Conservation (phyloP, 2,888 invertebrate genomes). For the Tenthredo distinguenda region DNA sequence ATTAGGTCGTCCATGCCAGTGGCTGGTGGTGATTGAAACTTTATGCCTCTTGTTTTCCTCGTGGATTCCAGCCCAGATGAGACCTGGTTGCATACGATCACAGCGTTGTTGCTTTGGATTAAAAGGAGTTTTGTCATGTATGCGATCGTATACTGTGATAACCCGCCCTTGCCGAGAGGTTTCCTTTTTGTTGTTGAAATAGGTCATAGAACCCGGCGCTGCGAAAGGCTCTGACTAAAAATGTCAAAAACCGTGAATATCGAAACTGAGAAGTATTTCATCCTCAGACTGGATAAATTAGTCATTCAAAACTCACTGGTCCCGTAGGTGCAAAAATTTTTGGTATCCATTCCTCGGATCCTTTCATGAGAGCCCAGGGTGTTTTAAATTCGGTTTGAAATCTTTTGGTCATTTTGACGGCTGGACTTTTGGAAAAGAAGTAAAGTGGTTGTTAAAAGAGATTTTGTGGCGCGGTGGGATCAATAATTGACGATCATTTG, state of each 20-base stretch:
- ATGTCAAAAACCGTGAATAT: background rate
- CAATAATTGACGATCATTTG: background rate
- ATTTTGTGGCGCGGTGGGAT: background rate
- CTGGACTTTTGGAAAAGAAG: background rate
- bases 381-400: constrained; percentile 46
- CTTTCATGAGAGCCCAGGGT: constrained; percentile 41
- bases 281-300: background rate
- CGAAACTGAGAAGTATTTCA: background rate
- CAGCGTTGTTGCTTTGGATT: constrained; percentile 67
- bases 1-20: constrained; percentile 70
- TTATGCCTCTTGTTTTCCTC: constrained; percentile 66
- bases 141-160: constrained; percentile 67
- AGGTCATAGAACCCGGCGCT: constrained; percentile 64
- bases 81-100: constrained; percentile 64
- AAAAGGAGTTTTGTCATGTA: constrained; percentile 63
- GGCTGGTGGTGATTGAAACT: constrained; percentile 65
- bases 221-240: constrained; percentile 66
- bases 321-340: constrained; percentile 40
- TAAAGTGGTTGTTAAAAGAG: background rate
- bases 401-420: constrained; percentile 8
- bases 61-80: constrained; percentile 67
- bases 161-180: constrained; percentile 35
- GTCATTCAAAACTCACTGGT: background rate
- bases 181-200: constrained; percentile 64
- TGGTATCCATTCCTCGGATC: constrained; percentile 25